A percentile compares a stretch with the other conserved stretches of the same genome.
Conservation (phyloP, 1,140 invertebrate species). For the Plodia interpunctella region DNA sequence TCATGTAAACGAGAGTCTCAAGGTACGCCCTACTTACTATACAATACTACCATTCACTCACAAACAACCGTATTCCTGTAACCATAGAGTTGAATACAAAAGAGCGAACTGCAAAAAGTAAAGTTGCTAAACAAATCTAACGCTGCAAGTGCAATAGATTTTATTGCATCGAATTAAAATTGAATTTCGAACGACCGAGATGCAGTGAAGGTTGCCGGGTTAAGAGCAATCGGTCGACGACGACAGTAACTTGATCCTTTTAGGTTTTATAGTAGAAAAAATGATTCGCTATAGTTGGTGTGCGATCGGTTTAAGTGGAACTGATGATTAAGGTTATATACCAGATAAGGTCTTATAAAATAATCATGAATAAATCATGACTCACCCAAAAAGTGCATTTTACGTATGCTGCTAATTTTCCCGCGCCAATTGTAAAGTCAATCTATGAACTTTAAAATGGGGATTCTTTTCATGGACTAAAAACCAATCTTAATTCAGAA, state of each 20-base stretch:
- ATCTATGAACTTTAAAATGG: too few species aligned
- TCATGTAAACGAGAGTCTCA: slow-evolving; percentile 41
- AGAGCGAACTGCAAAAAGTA: background rate
- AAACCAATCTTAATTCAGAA: too few species aligned
- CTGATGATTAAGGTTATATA: background rate
- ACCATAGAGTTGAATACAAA: slow-evolving; percentile 18
- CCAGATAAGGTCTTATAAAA: background rate
- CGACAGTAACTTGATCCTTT: slow-evolving; percentile 37
- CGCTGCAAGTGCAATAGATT: background rate
- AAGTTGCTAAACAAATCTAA: background rate
- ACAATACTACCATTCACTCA: slow-evolving; percentile 15
- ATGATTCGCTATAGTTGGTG: slow-evolving; percentile 17
- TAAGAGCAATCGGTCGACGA: slow-evolving; percentile 28
- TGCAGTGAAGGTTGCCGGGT: slow-evolving; percentile 12
- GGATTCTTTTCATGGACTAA: too few species aligned
- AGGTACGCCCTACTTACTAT: slow-evolving; percentile 42
- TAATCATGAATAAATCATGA: too few species aligned
- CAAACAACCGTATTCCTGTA: slow-evolving; percentile 16
- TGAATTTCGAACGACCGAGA: background rate
- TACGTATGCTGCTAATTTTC: too few species aligned
- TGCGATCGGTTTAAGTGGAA: background rate
- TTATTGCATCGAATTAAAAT: slow-evolving; percentile 11
- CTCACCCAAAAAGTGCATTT: too few species aligned
- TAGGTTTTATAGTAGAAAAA: slow-evolving; percentile 35
- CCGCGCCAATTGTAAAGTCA: too few species aligned